phyloP scores from a whole-genome alignment of 2,888 invertebrate genomes.

The Acanthoscelides obtectus region DNA sequence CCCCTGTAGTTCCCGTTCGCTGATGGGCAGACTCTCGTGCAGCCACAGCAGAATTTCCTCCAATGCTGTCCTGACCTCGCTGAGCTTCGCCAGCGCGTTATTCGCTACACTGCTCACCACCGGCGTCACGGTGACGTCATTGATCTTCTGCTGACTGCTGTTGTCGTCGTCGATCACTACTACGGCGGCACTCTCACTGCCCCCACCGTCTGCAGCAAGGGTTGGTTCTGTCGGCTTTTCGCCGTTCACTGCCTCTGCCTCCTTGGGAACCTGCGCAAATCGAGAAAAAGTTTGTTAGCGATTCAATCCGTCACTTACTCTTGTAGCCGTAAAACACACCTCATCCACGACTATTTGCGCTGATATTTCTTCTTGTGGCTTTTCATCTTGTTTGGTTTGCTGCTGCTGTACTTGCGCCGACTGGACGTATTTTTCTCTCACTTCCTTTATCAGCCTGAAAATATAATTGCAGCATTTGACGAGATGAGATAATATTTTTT shows the following conservation, averaged over 20 bases:
- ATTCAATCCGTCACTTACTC: no score
- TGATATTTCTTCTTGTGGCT: slow-evolving; percentile 11
- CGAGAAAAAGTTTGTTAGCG: no score
- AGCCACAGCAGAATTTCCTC: slow-evolving; percentile 62
- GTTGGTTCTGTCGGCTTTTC: slow-evolving; percentile 1
- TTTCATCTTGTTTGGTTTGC: slow-evolving; percentile 22
- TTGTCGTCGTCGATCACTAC: slow-evolving; percentile 17
- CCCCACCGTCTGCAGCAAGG: not conserved
- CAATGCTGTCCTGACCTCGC: slow-evolving; percentile 32
- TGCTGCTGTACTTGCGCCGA: not conserved
- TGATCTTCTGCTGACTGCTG: not conserved
- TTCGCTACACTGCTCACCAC: not conserved
- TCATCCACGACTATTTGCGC: slow-evolving; percentile 11
- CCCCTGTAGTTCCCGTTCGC: slow-evolving; percentile 57
- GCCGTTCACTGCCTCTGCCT: slow-evolving; percentile 11
- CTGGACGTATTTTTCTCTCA: slow-evolving; percentile 7
- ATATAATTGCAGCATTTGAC: not conserved
- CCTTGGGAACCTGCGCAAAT: slow-evolving; percentile 13
- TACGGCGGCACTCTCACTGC: slow-evolving; percentile 6
- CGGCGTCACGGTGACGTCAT: not conserved
- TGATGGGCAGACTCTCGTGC: slow-evolving; percentile 59
- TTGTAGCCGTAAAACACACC: slow-evolving; percentile 8
- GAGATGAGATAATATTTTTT: not conserved
- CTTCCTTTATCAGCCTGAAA: slow-evolving; percentile 5
- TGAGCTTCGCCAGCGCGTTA: not conserved